These are phyloP conservation scores for Anoplophora glabripennis DNA, from an alignment of 1,140 invertebrate genomes.

Conservation along the genomic window DNA sequence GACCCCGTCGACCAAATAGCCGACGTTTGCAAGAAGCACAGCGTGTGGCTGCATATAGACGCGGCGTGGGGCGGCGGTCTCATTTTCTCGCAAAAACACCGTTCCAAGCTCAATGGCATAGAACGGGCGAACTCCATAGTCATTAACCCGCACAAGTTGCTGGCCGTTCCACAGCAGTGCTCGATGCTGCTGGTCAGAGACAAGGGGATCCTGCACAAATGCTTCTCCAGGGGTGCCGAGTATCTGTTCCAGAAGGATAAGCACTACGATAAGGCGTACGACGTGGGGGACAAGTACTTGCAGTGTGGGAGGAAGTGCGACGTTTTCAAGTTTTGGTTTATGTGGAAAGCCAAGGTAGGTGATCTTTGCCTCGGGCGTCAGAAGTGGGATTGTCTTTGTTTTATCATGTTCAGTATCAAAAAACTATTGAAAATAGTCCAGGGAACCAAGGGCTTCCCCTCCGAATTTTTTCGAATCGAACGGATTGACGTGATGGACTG, in stretches of 20 bases:
- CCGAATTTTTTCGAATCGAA: too few species aligned
- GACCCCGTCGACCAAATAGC: conserved; percentile 63
- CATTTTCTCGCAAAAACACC: conserved; percentile 58
- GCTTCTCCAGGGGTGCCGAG: conserved; percentile 55
- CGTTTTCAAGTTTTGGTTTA: conserved; percentile 68
- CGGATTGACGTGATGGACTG: too few species aligned
- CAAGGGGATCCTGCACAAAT: conserved; percentile 51
- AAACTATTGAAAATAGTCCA: too few species aligned
- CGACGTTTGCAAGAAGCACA: conserved; percentile 59
- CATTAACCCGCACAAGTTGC: conserved; percentile 69
- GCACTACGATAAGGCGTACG: conserved; percentile 62
- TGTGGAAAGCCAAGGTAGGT: conserved; percentile 62
- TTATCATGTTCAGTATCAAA: too few species aligned
- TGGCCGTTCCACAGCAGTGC: conserved; percentile 65
- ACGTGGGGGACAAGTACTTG: conserved; percentile 65
- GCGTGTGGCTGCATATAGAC: conserved; percentile 70
- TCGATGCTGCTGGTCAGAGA: conserved; percentile 56
- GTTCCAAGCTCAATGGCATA: conserved; percentile 57
- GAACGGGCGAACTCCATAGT: conserved; percentile 63
- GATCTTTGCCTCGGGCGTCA: not conserved
- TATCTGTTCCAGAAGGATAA: conserved; percentile 69
- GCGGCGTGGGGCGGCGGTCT: conserved; percentile 69
- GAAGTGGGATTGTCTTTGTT: too few species aligned
- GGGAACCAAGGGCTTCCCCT: too few species aligned
- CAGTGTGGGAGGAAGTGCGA: conserved; percentile 69